phyloP scores from a whole-genome alignment of 2,113 vertebrate genomes.

The Lepus timidus region DNA sequence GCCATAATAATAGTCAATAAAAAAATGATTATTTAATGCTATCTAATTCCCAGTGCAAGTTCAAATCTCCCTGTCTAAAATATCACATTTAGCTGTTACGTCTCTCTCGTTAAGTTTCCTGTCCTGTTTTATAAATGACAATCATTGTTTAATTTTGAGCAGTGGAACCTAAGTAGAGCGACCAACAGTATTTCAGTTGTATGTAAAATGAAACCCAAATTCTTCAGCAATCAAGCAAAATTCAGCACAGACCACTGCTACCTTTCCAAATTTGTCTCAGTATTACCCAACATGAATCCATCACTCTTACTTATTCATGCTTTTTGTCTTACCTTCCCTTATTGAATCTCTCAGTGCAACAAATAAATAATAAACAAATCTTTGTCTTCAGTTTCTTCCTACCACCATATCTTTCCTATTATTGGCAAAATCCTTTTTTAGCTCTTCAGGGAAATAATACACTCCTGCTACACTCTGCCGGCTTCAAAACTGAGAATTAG shows the following conservation, averaged over 20 bases:
- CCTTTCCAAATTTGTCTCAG: neutral
- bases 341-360: neutral
- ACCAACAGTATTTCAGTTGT: neutral
- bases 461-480: neutral
- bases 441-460: neutral
- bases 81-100: neutral
- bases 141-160: neutral
- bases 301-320: neutral
- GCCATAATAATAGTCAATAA: neutral
- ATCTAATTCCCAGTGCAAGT: neutral
- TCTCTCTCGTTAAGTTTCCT: neutral
- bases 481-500: neutral
- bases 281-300: neutral
- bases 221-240: neutral
- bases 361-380: neutral
- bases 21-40: conserved; percentile 22
- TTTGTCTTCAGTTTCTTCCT: neutral
- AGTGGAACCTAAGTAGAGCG: neutral
- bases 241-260: neutral
- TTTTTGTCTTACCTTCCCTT: neutral
- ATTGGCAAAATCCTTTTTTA: neutral
- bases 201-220: neutral
- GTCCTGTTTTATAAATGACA: neutral
- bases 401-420: neutral
- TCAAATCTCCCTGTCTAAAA: neutral